Conservation (phyloP, 2,797 vertebrate species). For the Eleutherodactylus coqui region DNA sequence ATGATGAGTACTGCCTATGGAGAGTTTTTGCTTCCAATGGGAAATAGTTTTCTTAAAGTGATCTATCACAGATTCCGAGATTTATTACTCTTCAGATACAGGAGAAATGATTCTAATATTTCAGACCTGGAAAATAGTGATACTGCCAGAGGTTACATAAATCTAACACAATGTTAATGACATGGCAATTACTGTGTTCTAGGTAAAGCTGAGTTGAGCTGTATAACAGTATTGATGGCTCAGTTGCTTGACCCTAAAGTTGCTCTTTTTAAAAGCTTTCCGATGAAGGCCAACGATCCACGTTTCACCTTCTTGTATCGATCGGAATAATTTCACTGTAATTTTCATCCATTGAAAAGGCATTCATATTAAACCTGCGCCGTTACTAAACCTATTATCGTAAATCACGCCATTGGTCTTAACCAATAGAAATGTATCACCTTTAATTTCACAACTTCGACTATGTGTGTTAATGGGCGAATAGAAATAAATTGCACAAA, state of each 20-base stretch:
- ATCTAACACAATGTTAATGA: constrained; percentile 48
- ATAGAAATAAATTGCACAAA: background rate
- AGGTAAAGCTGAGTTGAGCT: constrained; percentile 38
- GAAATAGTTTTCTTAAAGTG: constrained; percentile 55
- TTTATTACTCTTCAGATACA: constrained; percentile 45
- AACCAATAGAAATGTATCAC: constrained; percentile 1
- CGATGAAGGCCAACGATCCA: constrained; percentile 40
- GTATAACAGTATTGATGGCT: constrained; percentile 36
- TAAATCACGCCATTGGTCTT: background rate
- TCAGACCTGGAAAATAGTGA: constrained; percentile 43
- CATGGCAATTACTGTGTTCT: constrained; percentile 46
- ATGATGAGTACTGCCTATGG: constrained; percentile 37
- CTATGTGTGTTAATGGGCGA: background rate
- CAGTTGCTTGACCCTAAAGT: constrained; percentile 32
- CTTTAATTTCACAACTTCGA: background rate
- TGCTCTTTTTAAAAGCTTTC: constrained; percentile 39
- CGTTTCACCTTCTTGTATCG: constrained; percentile 34
- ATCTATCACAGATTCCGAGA: constrained; percentile 54
- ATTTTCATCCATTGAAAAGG: constrained; percentile 33
- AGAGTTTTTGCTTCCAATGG: constrained; percentile 46
- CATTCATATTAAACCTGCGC: constrained; percentile 5
- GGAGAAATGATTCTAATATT: constrained; percentile 54
- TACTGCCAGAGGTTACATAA: constrained; percentile 49
- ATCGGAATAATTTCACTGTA: constrained; percentile 30
- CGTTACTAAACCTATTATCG: constrained; percentile 6